Base-by-base conservation (phyloP, 2,888 invertebrate genomes). In the Cepaea hortensis region DNA sequence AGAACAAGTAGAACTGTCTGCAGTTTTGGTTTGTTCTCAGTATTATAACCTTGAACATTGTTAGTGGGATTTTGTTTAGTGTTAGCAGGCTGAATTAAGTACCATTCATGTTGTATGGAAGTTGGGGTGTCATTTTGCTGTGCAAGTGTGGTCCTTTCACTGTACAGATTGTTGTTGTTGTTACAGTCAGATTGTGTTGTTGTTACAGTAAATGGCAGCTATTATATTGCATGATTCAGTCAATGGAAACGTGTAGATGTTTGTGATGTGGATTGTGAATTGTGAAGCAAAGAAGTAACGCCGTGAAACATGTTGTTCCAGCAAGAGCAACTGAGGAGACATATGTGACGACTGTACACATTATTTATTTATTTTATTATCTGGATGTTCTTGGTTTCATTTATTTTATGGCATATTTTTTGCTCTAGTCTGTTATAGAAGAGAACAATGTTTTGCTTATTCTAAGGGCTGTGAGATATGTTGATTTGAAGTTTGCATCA, bases 151-250 rank as follows among this genome's bases (percentile, higher is more conserved):
- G 48, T 76, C 9, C 77, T 77, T n/a, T n/a, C 50, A 77, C n/a
- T 61, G 61, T 77, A 20, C 55, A 61, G 55, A n/a, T 77, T 55
- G 55, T 35, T n/a, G 23, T 9, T 55, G 50, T 9, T 77, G 55
- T 55, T 61, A 55, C 23, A n/a, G 55, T 20, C 55, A 61, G 55
- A n/a, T 77, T 55, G 55, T n/a, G 23, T 9, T 55, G 50, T 9
- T 77, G 55, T 55, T 61, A 55, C 23, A n/a, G 55, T 20, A 77
- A 50, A 55, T 55, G 77, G 77, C 77, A 77, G 77, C 77, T 77
- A 77, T 50, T 50, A 23, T 50, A 23, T 11, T 77, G 55, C 55
- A n/a, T 55, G 23, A 9, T 20, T 77, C 55, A n/a, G 50, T 55
- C 55, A 55, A 11, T 55, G 55, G 55, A 9, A 55, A 55, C 55